phyloP scores from a whole-genome alignment of 2,888 invertebrate genomes.

The Meteorus colon region DNA sequence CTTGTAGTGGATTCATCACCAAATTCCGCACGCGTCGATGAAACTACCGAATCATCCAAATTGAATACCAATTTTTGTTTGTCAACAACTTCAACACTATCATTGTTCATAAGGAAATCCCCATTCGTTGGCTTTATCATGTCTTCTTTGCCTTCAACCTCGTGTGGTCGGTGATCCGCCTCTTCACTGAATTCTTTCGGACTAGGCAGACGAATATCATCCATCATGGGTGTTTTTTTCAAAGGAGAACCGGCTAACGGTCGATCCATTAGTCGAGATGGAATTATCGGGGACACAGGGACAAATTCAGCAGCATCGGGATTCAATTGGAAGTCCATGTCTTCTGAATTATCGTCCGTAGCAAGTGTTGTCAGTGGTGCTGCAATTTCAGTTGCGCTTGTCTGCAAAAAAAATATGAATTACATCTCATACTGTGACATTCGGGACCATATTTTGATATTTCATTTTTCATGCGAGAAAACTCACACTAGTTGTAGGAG shows the following conservation, averaged over 20 bases:
- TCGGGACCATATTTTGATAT: not conserved
- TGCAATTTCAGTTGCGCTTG: slow-evolving; percentile 33
- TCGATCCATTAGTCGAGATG: slow-evolving; percentile 66
- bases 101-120: slow-evolving; percentile 51
- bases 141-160: slow-evolving; percentile 67
- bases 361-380: not conserved
- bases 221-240: slow-evolving; percentile 78
- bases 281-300: slow-evolving; percentile 77
- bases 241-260: slow-evolving; percentile 79
- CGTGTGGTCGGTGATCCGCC: slow-evolving; percentile 79
- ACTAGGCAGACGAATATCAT: slow-evolving; percentile 77
- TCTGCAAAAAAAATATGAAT: slow-evolving; percentile 21
- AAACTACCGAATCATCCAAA: slow-evolving; percentile 74
- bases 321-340: slow-evolving; percentile 85
- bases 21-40: slow-evolving; percentile 75
- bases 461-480: not conserved
- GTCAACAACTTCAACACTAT: not conserved
- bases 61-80: slow-evolving; percentile 58
- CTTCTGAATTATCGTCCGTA: slow-evolving; percentile 70
- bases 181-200: slow-evolving; percentile 80
- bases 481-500: slow-evolving; percentile 62
- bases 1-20: slow-evolving; percentile 74
- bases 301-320: slow-evolving; percentile 91
- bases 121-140: slow-evolving; percentile 33
- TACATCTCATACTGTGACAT: slow-evolving; percentile 7